Percentiles rank a stretch among this genome's conserved stretches.
Evolutionary conservation across 2,888 invertebrate genomes (phyloP).

Genomic region (Phasia obesa): DNA sequence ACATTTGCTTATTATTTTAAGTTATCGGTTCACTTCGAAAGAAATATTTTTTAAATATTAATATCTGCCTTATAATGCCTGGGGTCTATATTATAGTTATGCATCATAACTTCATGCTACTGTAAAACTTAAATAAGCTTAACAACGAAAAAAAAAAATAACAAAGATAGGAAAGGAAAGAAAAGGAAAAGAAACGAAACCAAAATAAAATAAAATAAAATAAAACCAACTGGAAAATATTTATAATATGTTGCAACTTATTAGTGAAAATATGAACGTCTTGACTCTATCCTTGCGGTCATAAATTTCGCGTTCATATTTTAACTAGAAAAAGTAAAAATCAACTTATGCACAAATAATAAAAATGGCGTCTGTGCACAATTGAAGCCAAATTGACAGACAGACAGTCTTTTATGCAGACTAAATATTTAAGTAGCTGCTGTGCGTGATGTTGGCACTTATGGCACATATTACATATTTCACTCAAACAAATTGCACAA

Average conservation of each 20-base stretch:
- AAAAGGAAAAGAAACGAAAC: neutral
- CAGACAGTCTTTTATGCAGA: neutral
- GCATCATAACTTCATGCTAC: constrained; percentile 42
- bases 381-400: constrained; percentile 24
- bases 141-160: constrained; percentile 1
- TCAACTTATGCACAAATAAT: constrained; percentile 15
- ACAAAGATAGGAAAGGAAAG: neutral
- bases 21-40: too few relatives aligned
- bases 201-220: too few relatives aligned
- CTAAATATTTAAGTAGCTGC: neutral
- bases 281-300: constrained; percentile 46
- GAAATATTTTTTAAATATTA: too few relatives aligned
- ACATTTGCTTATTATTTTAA: too few relatives aligned
- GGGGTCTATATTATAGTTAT: constrained; percentile 7
- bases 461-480: neutral
- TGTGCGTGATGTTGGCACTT: neutral
- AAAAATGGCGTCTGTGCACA: constrained; percentile 41
- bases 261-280: neutral
- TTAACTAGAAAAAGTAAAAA: constrained; percentile 13
- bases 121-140: constrained; percentile 31
- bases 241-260: constrained; percentile 34
- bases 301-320: constrained; percentile 46
- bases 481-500: neutral
- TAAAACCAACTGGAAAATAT: constrained; percentile 22
- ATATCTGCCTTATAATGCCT: too few relatives aligned